Base-by-base conservation (phyloP, 2,888 invertebrate species). In the Callinectes sapidus region DNA sequence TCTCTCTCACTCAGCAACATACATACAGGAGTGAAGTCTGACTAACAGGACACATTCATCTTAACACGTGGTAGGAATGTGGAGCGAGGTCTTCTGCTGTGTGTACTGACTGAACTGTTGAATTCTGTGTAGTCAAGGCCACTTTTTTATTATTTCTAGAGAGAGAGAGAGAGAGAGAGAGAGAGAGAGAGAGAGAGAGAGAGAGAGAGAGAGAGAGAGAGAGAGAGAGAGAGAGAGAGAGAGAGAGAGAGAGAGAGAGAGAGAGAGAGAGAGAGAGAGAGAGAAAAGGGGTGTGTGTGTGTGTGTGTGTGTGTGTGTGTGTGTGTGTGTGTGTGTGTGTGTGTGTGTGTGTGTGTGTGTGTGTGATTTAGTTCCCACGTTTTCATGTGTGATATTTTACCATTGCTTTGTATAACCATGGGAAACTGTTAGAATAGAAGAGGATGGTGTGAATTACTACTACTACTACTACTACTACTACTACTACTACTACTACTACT, bases 241-340 rank as follows among this genome's bases (percentile, higher is more conserved):
- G 14, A 14, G 55, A 14, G 10, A n/a, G n/a, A 71, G 66, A 71
- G 66, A 39, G 39, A 39, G 39, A 39, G 39, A 39, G 39, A 39
- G 39, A 39, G 39, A 39, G 39, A 39, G 39, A 39, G 39, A 39
- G 23, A n/a, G 23, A 23, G 66, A 71, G 66, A 23, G 66, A 23
- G 66, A n/a, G 3, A 71, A n/a, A n/a, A n/a, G n/a, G n/a, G n/a
- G n/a, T 16, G 55, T 55, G 55, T 55, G 13, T 16, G 14, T 55
- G 13, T 55, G 55, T 13, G 55, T 55, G 55, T 16, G 61, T 61
- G 61, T 61, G 61, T 61, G 61, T 61, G 61, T 61, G 61, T 61
- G 61, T 61, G 61, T 61, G 61, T 61, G 61, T 61, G 61, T 61
- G 61, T 61, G 61, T 61, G 61, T 61, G 61, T 61, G 61, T 61